Conservation (phyloP, 2,113 vertebrate species). For the Centrocercus urophasianus region DNA sequence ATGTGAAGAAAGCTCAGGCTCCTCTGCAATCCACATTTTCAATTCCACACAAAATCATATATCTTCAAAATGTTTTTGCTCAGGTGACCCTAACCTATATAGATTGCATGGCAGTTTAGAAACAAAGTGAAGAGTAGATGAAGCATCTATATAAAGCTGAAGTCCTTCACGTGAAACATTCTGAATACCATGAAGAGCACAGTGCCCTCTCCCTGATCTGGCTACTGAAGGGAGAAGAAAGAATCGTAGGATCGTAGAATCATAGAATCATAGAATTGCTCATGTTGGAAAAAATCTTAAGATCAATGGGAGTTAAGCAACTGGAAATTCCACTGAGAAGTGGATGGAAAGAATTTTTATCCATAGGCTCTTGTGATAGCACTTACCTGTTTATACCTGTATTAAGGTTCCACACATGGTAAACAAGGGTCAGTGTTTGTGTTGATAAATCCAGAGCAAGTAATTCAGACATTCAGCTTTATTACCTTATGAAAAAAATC, state of each 20-base stretch:
- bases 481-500: background rate
- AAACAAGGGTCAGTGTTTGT: background rate
- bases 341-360: background rate
- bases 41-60: background rate
- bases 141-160: background rate
- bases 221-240: background rate
- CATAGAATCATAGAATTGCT: no score
- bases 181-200: background rate
- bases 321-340: background rate
- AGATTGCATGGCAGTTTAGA: rapidly evolving
- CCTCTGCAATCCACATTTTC: background rate
- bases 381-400: background rate
- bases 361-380: background rate
- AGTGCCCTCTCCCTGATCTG: background rate
- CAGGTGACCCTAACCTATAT: background rate
- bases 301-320: background rate
- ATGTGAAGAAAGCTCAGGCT: rapidly evolving
- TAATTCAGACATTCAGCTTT: background rate
- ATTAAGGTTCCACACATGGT: background rate
- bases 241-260: background rate
- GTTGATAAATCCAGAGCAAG: background rate
- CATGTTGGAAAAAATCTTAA: no score
- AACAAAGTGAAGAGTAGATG: background rate
- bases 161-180: background rate
- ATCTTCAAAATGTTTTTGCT: background rate